Evolutionary conservation across 2,797 vertebrate genomes (phyloP), one percentile per base, ranked within the genome.

Genomic region (Myotis planiceps): DNA sequence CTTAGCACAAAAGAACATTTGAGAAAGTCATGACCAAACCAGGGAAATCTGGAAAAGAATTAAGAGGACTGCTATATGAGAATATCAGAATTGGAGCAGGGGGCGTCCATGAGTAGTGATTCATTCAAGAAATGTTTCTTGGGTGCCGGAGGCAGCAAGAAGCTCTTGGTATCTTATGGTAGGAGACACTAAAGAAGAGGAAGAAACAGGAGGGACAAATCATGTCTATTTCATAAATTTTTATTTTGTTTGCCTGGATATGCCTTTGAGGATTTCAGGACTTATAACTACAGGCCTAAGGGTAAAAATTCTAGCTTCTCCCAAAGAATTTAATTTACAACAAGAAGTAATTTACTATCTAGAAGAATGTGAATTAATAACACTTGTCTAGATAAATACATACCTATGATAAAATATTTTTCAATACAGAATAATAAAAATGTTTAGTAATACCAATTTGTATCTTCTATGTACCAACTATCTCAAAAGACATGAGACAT

Each of bases 351-450:
- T 90, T 89, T 81, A 83, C 58, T 78, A 80, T 29, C 39, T 71
- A 96, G 80, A 93, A 37, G 21, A 91, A 47, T 51, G 3, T 66
- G 76, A 81, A 87, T 89, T 66, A 92, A 75, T 84, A 88, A 66
- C 4, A 66, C 25, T 90, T 85, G 18, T 74, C 68, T 86, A 83
- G 45, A 88, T 42, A 65, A 72, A 81, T 76, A 42, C 90, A 79
- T 60, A 79, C 29, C 65, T 81, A 83, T 47, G 45, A 63, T 45
- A 90, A 60, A 92, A 47, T 90, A 81, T 83, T 92, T 85, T 75
- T 21, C 2, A 79, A 90, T 34, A 88, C 0, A 85, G 29, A 53
- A 27, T 82, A 92, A 89, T 71, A 69, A 92, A 87, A 93, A 78
- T 66, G 19, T 69, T 95, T 90, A 92, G n/a, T 72, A 81, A 95